Conservation (phyloP, 2,888 invertebrate species). For the Drosophila parthenogenetica region DNA sequence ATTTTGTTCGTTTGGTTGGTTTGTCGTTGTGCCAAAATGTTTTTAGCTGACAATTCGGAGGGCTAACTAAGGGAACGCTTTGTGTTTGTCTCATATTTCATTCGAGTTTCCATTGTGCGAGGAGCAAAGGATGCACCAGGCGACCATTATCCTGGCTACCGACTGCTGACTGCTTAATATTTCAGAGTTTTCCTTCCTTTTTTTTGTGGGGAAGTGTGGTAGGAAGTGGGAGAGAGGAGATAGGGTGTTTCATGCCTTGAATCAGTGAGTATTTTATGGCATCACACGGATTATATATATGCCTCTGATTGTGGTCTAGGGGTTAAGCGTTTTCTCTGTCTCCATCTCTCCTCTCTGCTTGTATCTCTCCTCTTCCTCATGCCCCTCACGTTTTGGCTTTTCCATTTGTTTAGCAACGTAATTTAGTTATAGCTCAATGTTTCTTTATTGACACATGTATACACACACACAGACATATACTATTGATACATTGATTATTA, state of each 20-base stretch:
- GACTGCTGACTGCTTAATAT: conserved; percentile 69
- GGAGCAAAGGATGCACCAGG: conserved; percentile 49
- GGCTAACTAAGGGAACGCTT: conserved; percentile 36
- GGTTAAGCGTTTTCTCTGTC: conserved; percentile 16
- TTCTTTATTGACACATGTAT: conserved; percentile 32
- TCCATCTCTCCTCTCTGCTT: neutral
- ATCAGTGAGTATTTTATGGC: conserved; percentile 69
- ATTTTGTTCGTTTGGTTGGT: conserved; percentile 17
- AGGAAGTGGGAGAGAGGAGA: too few species aligned
- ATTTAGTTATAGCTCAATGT: conserved; percentile 62
- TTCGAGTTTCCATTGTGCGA: conserved; percentile 44
- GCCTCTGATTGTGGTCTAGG: neutral
- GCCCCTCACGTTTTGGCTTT: conserved; percentile 60
- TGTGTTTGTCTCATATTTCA: conserved; percentile 70
- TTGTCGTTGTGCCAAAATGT: conserved; percentile 41
- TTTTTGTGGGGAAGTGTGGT: too few species aligned
- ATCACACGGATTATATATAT: conserved; percentile 61
- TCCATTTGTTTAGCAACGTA: conserved; percentile 50
- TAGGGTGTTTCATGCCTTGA: conserved; percentile 9
- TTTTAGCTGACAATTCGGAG: conserved; percentile 54
- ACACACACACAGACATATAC: too few species aligned
- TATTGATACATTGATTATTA: conserved; percentile 51
- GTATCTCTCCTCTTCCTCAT: conserved; percentile 27
- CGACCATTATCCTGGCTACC: conserved; percentile 31
- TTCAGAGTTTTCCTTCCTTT: conserved; percentile 43